Evolutionary conservation across 2,888 invertebrate species (phyloP), one percentile per base, ranked within the genome.

Genomic region (Lymantria monacha): DNA sequence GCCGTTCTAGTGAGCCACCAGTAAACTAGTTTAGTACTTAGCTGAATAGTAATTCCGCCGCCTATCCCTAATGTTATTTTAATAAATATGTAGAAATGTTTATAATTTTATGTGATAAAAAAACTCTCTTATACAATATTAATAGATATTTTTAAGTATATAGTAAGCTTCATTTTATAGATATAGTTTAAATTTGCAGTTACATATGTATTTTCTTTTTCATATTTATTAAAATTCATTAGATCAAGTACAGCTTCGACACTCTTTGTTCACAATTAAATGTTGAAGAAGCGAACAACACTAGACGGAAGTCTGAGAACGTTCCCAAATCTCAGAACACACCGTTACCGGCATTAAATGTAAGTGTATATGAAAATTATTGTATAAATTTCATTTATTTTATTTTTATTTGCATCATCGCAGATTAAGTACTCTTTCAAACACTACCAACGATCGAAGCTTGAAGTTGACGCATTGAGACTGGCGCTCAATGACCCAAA

Each of bases 241-340:
- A 95, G 96, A 95, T 96, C 76, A 95, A 94, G 76, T 96, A 95
- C 92, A 94, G 92, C 80, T 96, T 96, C 83, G 92, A 93, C 47
- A 94, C 93, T 55, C 93, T 95, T 88, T 94, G 94, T 77, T 93
- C 94, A 41, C 91, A 92, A 84, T 87, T 93, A 75, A 92, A 91
- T 71, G 92, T 93, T 76, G 92, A 94, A 76, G 95, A 95, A 68
- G 91, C 81, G 86, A 92, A 73, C 89, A 93, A 79, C 48, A 61
- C 43, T 47, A 59, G 61, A 54, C 59, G 66, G 85, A 93, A 87
- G 93, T 93, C 83, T 85, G 93, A 81, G 86, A 93, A 59, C 59
- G 68, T 79, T 46, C 62, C 72, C 30, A 80, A 92, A 90, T 92
- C 75, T 87, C 93, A 77, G 93, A 95, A 84, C 90, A 93, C 93